A percentile compares a stretch with the other conserved stretches of the same genome.
Evolutionary conservation across 2,113 vertebrate species (phyloP).

Genomic region (Suricata suricatta): DNA sequence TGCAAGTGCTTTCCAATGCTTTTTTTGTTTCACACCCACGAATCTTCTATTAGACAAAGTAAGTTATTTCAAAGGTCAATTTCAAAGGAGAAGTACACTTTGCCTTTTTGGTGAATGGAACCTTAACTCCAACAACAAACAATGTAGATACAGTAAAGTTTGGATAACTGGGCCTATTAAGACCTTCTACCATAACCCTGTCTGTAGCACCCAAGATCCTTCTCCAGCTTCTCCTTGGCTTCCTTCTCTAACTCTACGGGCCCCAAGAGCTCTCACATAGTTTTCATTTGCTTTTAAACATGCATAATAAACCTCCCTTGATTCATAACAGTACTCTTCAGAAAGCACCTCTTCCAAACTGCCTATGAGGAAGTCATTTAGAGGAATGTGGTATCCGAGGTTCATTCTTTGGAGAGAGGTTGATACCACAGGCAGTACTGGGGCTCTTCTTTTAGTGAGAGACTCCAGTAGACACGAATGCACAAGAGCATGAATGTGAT

Average conservation of each 20-base stretch:
- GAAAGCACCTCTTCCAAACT: not conserved
- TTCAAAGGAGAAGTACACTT: not conserved
- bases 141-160: not conserved
- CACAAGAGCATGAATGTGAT: fast-evolving
- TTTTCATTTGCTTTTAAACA: conserved; percentile 20
- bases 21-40: not conserved
- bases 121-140: not conserved
- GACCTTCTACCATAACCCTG: too few species aligned
- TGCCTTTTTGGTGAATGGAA: not conserved
- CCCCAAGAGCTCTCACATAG: not conserved
- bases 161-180: not conserved
- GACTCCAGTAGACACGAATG: not conserved
- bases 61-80: not conserved
- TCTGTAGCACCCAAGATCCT: not conserved
- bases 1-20: not conserved
- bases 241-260: not conserved
- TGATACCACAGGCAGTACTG: not conserved
- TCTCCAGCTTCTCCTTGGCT: not conserved
- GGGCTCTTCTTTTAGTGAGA: not conserved
- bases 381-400: not conserved
- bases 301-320: not conserved
- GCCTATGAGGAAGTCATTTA: not conserved
- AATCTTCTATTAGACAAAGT: not conserved
- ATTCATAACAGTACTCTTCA: not conserved
- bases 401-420: not conserved